A percentile compares a stretch with the other conserved stretches of the same genome.
phyloP scores from a whole-genome alignment of 2,888 invertebrate genomes.

The Linnaemya tessellans region DNA sequence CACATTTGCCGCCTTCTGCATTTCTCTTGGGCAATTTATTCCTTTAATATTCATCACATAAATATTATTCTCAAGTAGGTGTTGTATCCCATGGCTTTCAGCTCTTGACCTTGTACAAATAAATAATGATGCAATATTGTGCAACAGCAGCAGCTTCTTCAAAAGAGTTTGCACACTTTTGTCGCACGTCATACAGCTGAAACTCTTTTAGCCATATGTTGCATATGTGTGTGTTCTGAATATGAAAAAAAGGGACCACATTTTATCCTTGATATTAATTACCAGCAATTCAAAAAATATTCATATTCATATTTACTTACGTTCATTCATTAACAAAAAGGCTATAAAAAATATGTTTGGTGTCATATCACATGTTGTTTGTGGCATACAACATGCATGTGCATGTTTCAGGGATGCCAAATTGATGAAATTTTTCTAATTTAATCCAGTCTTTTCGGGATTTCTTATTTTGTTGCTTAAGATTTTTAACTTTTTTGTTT shows the following conservation, averaged over 20 bases:
- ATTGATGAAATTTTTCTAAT: too few species aligned
- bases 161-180: conserved; percentile 45
- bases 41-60: neutral
- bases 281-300: neutral
- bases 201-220: conserved; percentile 5
- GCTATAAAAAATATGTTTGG: neutral
- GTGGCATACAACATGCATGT: too few species aligned
- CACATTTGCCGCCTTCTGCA: neutral
- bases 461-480: too few species aligned
- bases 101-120: conserved; percentile 20
- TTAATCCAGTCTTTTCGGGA: too few species aligned
- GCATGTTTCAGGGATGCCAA: too few species aligned
- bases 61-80: neutral
- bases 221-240: neutral
- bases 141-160: neutral
- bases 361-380: conserved; percentile 11
- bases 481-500: too few species aligned
- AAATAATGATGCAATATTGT: conserved; percentile 6
- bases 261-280: conserved; percentile 42
- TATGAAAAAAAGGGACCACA: neutral
- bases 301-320: neutral
- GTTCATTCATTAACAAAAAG: neutral
- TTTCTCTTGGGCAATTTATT: neutral
- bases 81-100: neutral
- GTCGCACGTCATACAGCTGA: conserved; percentile 23